Evolutionary conservation across 2,113 vertebrate species (phyloP).

Genomic region (Eira barbara): DNA sequence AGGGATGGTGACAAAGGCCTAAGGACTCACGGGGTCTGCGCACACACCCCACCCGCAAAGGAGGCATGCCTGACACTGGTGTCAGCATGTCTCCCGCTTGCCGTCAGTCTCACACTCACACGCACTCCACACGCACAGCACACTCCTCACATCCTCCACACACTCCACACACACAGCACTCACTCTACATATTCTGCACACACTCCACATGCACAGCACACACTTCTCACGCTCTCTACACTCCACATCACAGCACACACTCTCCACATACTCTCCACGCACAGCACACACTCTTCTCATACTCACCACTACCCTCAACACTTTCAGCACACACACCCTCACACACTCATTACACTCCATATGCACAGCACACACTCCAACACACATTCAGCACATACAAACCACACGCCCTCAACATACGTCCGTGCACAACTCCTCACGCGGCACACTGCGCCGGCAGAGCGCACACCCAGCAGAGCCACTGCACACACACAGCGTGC

Average conservation of each 20-base stretch:
- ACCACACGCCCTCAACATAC: neutral
- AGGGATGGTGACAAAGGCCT: neutral
- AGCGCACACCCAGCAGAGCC: neutral
- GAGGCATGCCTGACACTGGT: accelerated
- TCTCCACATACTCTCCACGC: neutral
- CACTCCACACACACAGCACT: neutral
- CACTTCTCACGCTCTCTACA: too few species aligned
- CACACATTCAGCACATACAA: neutral
- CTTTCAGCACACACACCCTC: too few species aligned
- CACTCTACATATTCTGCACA: too few species aligned
- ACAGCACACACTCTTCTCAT: neutral
- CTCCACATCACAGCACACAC: neutral
- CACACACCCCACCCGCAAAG: accelerated
- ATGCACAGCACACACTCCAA: too few species aligned
- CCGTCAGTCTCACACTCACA: neutral
- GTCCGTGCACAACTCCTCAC: neutral
- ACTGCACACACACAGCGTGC: neutral
- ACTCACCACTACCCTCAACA: too few species aligned
- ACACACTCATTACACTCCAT: too few species aligned
- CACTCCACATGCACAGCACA: neutral
- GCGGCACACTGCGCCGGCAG: neutral
- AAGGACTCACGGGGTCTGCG: accelerated
- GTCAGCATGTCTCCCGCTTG: neutral
- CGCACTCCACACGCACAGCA: accelerated
- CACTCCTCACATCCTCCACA: neutral